These are phyloP conservation scores for Astur gentilis DNA, from an alignment of 2,113 vertebrate species.

Conservation along the genomic window DNA sequence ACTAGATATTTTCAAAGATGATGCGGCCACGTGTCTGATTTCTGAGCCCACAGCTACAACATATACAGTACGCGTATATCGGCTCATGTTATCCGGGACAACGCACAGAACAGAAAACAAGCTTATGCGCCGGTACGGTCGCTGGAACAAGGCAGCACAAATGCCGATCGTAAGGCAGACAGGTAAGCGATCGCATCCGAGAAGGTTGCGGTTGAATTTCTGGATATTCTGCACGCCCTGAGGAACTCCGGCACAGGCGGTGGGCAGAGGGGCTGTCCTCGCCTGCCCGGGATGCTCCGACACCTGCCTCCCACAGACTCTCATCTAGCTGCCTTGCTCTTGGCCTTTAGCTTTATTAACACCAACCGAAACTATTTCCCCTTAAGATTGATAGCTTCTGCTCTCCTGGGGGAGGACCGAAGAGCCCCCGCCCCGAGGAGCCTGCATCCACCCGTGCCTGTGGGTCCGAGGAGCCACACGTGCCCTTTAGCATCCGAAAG, in stretches of 20 bases:
- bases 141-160: not conserved
- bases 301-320: not conserved
- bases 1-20: not conserved
- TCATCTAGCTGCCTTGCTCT: not conserved
- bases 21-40: fast-evolving
- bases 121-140: fast-evolving
- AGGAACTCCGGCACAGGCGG: not conserved
- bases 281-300: fast-evolving
- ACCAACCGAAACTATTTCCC: not conserved
- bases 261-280: no score
- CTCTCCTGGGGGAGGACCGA: fast-evolving
- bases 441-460: not conserved
- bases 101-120: no score
- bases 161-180: fast-evolving
- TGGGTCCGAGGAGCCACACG: not conserved
- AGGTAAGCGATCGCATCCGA: fast-evolving
- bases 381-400: not conserved
- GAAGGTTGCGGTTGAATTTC: fast-evolving
- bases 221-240: fast-evolving
- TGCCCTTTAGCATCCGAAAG: not conserved
- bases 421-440: not conserved
- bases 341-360: not conserved
- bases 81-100: not conserved
- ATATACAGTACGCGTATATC: fast-evolving
- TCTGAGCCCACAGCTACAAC: not conserved